Evolutionary conservation across 2,113 vertebrate species (phyloP).

Genomic region (Brachirus orientalis): DNA sequence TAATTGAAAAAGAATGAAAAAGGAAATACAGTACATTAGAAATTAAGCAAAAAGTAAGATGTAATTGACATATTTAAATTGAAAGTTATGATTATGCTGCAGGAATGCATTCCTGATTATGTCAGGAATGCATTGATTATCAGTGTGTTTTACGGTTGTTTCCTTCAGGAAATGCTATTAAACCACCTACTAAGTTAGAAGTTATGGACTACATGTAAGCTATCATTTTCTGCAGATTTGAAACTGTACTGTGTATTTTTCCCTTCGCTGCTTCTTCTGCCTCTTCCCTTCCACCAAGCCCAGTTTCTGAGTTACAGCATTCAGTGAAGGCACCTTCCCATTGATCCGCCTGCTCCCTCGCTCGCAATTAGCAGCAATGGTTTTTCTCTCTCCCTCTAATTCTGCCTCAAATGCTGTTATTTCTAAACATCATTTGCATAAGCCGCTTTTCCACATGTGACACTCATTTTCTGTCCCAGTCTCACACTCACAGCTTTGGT

Average conservation of each 20-base stretch:
- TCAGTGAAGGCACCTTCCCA: constrained; percentile 54
- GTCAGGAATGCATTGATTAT: too few relatives aligned
- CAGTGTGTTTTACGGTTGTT: too few relatives aligned
- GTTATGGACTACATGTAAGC: constrained; percentile 6
- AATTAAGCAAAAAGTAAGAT: too few relatives aligned
- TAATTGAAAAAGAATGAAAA: too few relatives aligned
- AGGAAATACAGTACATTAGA: too few relatives aligned
- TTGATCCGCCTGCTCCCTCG: constrained; percentile 39
- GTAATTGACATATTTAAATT: too few relatives aligned
- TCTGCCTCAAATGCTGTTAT: constrained; percentile 66
- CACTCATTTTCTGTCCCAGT: constrained; percentile 53
- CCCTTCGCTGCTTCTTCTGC: constrained; percentile 3
- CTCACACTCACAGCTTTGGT: constrained; percentile 41
- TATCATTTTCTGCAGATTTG: constrained; percentile 9
- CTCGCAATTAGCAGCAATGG: constrained; percentile 64
- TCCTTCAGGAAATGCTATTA: too few relatives aligned
- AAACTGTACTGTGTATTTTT: constrained; percentile 14
- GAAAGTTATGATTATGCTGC: too few relatives aligned
- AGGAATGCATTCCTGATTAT: too few relatives aligned
- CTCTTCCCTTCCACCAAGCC: background rate
- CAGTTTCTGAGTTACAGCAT: constrained; percentile 50
- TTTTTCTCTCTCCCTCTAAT: constrained; percentile 48
- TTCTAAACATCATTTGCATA: constrained; percentile 71
- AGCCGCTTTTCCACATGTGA: constrained; percentile 69
- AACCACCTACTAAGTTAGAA: constrained; percentile 14